Evolutionary conservation across 2,113 vertebrate genomes (phyloP).

Genomic region (Paraplagusia blochii): DNA sequence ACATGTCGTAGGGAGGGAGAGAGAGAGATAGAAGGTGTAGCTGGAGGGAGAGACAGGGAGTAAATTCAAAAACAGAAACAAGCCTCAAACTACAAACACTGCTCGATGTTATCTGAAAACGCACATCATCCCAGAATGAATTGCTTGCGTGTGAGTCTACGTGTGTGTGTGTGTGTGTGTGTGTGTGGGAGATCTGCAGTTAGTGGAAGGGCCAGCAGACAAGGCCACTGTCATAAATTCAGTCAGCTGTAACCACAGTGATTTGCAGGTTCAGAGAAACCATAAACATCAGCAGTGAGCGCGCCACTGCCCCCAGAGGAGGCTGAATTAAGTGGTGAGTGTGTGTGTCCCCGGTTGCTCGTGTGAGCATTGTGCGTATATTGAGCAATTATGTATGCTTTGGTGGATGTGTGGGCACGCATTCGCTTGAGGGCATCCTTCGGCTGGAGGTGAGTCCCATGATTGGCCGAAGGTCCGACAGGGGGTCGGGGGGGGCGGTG

Average conservation of each 20-base stretch:
- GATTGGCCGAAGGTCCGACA: conserved; percentile 50
- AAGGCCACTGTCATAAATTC: conserved; percentile 61
- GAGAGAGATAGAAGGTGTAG: no score
- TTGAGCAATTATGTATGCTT: conserved; percentile 28
- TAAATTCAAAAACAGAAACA: conserved; percentile 13
- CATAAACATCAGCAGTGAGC: conserved; percentile 67
- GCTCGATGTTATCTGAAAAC: conserved; percentile 16
- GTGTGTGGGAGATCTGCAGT: conserved; percentile 50
- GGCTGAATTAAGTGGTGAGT: conserved; percentile 65
- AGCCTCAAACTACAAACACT: conserved; percentile 14
- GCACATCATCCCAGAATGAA: conserved; percentile 18
- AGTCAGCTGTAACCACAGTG: conserved; percentile 58
- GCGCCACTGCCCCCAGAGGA: conserved; percentile 45
- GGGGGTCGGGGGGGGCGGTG: no score
- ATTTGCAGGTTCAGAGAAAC: conserved; percentile 73
- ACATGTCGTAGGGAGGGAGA: no score
- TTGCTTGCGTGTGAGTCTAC: conserved; percentile 12
- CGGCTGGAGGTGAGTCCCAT: conserved; percentile 2
- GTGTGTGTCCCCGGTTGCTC: conserved; percentile 5
- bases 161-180: conserved; percentile 12
- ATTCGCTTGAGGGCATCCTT: conserved; percentile 63
- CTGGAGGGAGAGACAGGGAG: no score
- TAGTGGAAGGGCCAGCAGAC: conserved; percentile 55
- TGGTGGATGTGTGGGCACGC: conserved; percentile 18
- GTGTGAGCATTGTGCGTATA: conserved; percentile 9